These are phyloP conservation scores for Acrocephalus arundinaceus DNA, from an alignment of 2,113 vertebrate species.

Conservation along the genomic window DNA sequence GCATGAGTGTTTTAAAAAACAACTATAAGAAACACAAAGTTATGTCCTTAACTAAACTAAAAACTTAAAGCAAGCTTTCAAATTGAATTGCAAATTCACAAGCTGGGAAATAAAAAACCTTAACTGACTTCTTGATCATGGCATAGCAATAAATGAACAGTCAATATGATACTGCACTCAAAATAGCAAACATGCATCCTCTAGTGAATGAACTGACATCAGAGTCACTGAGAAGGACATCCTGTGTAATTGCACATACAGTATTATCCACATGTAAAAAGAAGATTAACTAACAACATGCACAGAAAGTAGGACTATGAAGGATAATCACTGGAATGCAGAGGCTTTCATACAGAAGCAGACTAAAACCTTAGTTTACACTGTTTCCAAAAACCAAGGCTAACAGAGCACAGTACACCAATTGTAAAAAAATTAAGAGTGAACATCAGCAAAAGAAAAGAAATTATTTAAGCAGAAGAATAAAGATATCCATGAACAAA, in stretches of 20 bases:
- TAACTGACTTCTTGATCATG: neutral
- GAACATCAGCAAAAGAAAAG: neutral
- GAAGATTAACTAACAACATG: conserved; percentile 53
- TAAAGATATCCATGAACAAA: neutral
- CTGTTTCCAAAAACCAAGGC: neutral
- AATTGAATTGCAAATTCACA: neutral
- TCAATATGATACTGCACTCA: neutral
- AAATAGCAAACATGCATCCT: neutral
- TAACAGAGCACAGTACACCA: neutral
- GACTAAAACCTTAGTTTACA: conserved; percentile 35
- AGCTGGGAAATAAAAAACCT: neutral
- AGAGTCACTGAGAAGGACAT: neutral
- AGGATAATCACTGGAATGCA: conserved; percentile 43
- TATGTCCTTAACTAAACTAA: neutral
- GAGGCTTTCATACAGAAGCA: conserved; percentile 28
- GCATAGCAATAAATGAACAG: neutral
- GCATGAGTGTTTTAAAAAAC: neutral
- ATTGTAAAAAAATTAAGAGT: neutral
- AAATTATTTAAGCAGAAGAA: neutral
- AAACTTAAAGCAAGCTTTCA: neutral
- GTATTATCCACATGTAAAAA: conserved; percentile 25
- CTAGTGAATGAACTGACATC: neutral
- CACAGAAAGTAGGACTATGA: conserved; percentile 46
- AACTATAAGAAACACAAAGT: neutral
- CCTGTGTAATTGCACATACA: neutral